Evolutionary conservation across 2,888 invertebrate genomes (phyloP).

Genomic region (Luffia ferchaultella): DNA sequence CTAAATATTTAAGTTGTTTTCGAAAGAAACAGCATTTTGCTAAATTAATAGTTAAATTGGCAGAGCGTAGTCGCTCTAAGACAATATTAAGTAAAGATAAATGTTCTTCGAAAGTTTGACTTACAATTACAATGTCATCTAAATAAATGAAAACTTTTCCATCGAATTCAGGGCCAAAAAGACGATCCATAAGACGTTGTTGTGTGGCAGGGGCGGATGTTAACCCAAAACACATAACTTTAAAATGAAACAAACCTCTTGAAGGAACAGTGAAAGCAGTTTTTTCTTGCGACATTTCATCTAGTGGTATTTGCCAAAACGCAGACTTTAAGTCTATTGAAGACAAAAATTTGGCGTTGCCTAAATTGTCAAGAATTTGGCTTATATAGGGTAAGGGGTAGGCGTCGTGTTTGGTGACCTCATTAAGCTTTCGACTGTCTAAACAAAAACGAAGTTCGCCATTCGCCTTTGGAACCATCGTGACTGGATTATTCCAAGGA

Average conservation of each 20-base stretch:
- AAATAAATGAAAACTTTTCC: slow-evolving; percentile 15
- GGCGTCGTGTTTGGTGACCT: slow-evolving; percentile 5
- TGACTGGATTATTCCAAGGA: slow-evolving; percentile 19
- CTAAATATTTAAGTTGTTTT: slow-evolving; percentile 21
- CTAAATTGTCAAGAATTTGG: too few species aligned
- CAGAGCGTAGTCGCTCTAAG: background rate
- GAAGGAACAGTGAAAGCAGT: too few species aligned
- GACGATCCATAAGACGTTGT: too few species aligned
- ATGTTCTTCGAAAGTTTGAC: slow-evolving; percentile 13
- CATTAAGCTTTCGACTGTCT: slow-evolving; percentile 14
- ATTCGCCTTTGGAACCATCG: slow-evolving; percentile 18
- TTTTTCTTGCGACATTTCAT: background rate
- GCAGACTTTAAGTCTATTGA: slow-evolving; percentile 11
- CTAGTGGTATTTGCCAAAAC: slow-evolving; percentile 4
- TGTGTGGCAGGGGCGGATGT: too few species aligned
- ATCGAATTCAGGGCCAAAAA: slow-evolving; percentile 2
- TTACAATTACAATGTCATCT: slow-evolving; percentile 16
- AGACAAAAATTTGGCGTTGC: slow-evolving; percentile 9
- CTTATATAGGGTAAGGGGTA: too few species aligned
- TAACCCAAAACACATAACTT: too few species aligned
- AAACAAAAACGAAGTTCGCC: too few species aligned
- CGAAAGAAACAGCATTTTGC: slow-evolving; percentile 21
- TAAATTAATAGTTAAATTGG: too few species aligned
- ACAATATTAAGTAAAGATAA: background rate
- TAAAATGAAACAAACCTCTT: too few species aligned